Conservation (phyloP, 1,140 invertebrate genomes). For the Drosophila jambulina region DNA sequence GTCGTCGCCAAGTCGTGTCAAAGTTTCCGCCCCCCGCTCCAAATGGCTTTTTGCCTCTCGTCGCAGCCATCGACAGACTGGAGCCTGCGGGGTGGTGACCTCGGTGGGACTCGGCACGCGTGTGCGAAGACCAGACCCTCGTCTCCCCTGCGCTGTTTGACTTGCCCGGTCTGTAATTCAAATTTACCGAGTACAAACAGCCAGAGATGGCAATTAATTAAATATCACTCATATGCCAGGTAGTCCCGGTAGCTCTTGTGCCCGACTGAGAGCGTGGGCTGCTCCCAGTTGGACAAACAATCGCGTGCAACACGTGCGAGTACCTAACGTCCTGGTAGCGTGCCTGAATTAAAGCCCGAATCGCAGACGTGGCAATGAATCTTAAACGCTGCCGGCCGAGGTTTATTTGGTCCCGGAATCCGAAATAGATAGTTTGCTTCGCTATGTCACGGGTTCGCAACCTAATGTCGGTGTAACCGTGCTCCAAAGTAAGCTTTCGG, state of each 20-base stretch:
- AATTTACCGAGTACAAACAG: constrained; percentile 43
- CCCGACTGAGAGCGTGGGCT: constrained; percentile 9
- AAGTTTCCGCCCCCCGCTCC: constrained; percentile 21
- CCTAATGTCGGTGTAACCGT: not conserved
- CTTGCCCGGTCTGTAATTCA: constrained; percentile 31
- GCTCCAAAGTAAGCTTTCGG: not conserved
- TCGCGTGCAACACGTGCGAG: constrained; percentile 25
- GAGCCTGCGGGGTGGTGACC: constrained; percentile 14
- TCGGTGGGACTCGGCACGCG: constrained; percentile 14
- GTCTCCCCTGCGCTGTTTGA: constrained; percentile 5
- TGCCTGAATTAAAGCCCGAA: not conserved
- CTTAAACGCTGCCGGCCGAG: not conserved
- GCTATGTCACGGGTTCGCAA: not conserved
- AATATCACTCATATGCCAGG: constrained; percentile 48
- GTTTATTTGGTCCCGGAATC: constrained; percentile 2
- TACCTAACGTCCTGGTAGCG: constrained; percentile 8
- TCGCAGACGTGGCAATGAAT: not conserved
- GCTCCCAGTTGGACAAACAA: constrained; percentile 7
- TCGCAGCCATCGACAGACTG: constrained; percentile 16
- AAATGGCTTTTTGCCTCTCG: constrained; percentile 27
- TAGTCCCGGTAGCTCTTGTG: constrained; percentile 11
- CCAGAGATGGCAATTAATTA: constrained; percentile 42
- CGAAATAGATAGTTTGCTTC: not conserved
- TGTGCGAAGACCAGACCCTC: not conserved
- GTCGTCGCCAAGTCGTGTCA: constrained; percentile 39